These are phyloP conservation scores for Sussaba pulchella DNA, from an alignment of 2,888 invertebrate genomes.

Conservation along the genomic window DNA sequence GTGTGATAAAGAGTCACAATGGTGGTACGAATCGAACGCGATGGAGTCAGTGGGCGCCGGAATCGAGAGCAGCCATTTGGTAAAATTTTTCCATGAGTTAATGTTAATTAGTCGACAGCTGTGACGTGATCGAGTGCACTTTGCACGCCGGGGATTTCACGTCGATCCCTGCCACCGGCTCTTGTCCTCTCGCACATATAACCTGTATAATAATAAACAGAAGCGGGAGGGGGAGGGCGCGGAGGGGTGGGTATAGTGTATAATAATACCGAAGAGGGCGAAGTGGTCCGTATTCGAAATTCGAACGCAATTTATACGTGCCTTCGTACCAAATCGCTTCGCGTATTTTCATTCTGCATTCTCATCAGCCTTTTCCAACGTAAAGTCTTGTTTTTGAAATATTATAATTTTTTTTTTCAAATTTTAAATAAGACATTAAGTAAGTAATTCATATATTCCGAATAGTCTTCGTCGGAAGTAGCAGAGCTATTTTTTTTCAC, in stretches of 20 bases:
- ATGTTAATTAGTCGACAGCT: constrained; percentile 82
- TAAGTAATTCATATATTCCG: too few relatives aligned
- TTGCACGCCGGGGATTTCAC: constrained; percentile 74
- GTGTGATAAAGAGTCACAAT: constrained; percentile 20
- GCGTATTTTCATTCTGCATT: constrained; percentile 16
- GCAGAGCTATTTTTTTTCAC: constrained; percentile 14
- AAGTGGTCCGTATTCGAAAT: constrained; percentile 20
- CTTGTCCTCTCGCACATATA: constrained; percentile 38
- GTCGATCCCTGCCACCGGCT: constrained; percentile 76
- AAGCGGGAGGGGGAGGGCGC: constrained; percentile 22
- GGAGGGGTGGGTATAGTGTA: constrained; percentile 32
- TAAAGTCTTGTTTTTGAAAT: background rate
- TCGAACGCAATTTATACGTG: constrained; percentile 32
- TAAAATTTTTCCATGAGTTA: constrained; percentile 81
- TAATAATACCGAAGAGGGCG: constrained; percentile 46
- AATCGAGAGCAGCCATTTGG: constrained; percentile 73
- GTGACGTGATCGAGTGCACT: constrained; percentile 80
- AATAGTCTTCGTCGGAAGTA: constrained; percentile 5
- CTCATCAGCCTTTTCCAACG: background rate
- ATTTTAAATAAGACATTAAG: background rate
- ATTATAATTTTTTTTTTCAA: background rate
- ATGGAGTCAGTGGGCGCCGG: background rate
- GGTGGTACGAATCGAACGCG: constrained; percentile 12
- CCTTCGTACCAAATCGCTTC: constrained; percentile 9
- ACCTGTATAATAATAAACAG: constrained; percentile 44